A percentile compares a stretch with the other conserved stretches of the same genome.
Conservation (phyloP, 2,888 invertebrate species). For the Tortrix viridana region DNA sequence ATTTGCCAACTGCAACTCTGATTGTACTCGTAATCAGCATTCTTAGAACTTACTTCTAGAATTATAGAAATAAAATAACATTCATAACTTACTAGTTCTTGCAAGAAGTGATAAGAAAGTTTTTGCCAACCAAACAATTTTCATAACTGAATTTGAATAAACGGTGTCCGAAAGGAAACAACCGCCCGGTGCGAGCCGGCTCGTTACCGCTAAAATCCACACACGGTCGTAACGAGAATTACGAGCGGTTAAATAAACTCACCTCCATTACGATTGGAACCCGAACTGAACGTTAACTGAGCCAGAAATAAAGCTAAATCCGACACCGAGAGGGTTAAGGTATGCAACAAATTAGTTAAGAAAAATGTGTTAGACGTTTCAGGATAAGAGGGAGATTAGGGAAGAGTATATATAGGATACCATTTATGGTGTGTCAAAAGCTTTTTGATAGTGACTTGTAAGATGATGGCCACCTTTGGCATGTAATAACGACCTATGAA, state of each 20-base stretch:
- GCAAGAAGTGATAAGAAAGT: too few species aligned
- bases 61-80: too few species aligned
- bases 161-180: conserved; percentile 52
- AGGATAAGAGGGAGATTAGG: conserved; percentile 19
- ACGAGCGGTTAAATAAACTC: conserved; percentile 81
- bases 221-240: conserved; percentile 72
- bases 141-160: conserved; percentile 53
- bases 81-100: too few species aligned
- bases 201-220: conserved; percentile 71
- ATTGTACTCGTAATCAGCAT: neutral
- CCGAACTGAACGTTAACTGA: conserved; percentile 61
- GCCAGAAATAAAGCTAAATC: conserved; percentile 76
- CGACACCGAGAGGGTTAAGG: conserved; percentile 53
- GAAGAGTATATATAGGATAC: conserved; percentile 26
- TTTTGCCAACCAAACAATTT: conserved; percentile 34
- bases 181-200: conserved; percentile 53
- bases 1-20: neutral
- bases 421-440: conserved; percentile 30
- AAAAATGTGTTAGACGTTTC: conserved; percentile 30
- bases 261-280: conserved; percentile 72
- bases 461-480: conserved; percentile 55
- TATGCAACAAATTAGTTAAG: conserved; percentile 34
- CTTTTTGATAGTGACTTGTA: conserved; percentile 19
- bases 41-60: neutral
- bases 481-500: conserved; percentile 71